Evolutionary conservation across 2,113 vertebrate genomes (phyloP).

Genomic region (Cyprinodon variegatus): DNA sequence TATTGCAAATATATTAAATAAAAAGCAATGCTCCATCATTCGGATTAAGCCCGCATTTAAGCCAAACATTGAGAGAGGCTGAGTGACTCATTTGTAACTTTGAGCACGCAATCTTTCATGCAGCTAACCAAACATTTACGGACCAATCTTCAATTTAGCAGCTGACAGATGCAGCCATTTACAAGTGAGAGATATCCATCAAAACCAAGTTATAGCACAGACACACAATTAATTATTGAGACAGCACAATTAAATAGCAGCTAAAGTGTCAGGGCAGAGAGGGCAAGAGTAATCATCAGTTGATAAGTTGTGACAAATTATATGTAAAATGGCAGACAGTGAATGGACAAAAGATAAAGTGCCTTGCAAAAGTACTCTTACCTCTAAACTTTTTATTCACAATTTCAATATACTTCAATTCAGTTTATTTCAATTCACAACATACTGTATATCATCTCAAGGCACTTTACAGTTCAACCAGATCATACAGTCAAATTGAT

Average conservation of each 20-base stretch:
- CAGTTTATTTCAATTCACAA: background rate
- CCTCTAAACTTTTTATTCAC: background rate
- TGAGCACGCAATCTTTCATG: constrained; percentile 27
- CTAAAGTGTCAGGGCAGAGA: constrained; percentile 41
- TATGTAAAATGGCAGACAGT: background rate
- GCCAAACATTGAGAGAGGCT: constrained; percentile 45
- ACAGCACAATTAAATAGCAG: constrained; percentile 50
- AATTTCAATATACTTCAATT: background rate
- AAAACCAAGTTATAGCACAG: constrained; percentile 39
- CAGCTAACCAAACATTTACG: constrained; percentile 31
- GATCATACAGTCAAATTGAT: too few relatives aligned
- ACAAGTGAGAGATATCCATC: constrained; percentile 58
- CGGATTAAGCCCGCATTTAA: constrained; percentile 47
- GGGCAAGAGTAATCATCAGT: constrained; percentile 63
- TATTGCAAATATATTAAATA: constrained; percentile 22
- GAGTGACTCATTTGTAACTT: constrained; percentile 52
- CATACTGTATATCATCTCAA: too few relatives aligned
- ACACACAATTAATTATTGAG: constrained; percentile 61
- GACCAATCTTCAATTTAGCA: constrained; percentile 39
- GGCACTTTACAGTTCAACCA: too few relatives aligned
- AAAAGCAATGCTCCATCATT: constrained; percentile 31
- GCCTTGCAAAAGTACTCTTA: background rate
- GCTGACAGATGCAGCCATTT: constrained; percentile 49
- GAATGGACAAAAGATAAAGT: background rate
- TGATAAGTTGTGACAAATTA: constrained; percentile 41